These are phyloP conservation scores for Oxycera nigricornis DNA, from an alignment of 2,888 invertebrate species.

Conservation along the genomic window DNA sequence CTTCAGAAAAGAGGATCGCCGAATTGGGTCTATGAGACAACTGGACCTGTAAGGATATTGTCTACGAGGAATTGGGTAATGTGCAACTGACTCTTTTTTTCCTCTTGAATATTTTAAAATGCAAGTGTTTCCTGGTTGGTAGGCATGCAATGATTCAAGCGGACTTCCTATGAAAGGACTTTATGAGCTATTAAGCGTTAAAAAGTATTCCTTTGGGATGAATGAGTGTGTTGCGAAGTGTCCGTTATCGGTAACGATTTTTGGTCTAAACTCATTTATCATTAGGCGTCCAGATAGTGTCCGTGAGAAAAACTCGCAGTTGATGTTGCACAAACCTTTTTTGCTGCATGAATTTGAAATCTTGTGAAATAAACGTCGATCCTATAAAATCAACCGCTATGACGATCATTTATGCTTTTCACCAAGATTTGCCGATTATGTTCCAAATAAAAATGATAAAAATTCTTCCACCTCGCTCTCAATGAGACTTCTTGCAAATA, in stretches of 20 bases:
- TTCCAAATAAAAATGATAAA: no score
- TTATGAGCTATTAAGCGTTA: neutral
- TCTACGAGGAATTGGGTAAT: neutral
- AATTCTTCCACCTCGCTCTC: no score
- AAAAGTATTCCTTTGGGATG: conserved; percentile 20
- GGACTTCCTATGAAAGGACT: neutral
- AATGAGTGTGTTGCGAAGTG: neutral
- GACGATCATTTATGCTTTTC: neutral
- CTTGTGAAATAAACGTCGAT: neutral
- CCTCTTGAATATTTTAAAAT: neutral
- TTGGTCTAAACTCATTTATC: neutral
- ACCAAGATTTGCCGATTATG: neutral
- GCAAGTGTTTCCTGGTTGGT: neutral
- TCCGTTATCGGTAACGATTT: neutral
- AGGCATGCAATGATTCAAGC: neutral
- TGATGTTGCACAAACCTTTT: neutral
- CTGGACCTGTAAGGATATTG: conserved; percentile 27
- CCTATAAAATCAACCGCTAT: neutral
- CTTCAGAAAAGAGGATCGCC: conserved; percentile 11
- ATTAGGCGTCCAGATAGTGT: neutral
- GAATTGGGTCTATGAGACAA: neutral
- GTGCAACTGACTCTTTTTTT: neutral
- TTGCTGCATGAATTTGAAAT: neutral
- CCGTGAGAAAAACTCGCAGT: neutral
- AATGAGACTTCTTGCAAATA: no score